phyloP scores from a whole-genome alignment of 2,113 vertebrate species.

The Gymnobelideus leadbeateri region DNA sequence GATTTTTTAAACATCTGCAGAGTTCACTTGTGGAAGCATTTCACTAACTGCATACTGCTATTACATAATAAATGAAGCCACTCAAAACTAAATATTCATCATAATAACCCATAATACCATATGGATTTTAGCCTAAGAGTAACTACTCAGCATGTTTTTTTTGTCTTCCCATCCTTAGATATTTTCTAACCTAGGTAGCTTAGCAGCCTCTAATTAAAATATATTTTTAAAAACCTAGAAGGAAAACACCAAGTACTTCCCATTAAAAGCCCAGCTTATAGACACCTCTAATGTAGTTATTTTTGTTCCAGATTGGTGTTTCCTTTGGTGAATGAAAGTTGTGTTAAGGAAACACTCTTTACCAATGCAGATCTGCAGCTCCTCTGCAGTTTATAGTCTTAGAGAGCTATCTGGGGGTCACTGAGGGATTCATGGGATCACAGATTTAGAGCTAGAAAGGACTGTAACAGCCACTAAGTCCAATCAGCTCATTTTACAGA shows the following conservation, averaged over 20 bases:
- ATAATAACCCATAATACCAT: neutral
- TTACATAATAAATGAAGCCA: constrained; percentile 62
- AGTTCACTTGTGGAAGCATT: constrained; percentile 26
- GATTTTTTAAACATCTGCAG: constrained; percentile 26
- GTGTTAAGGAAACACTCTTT: neutral
- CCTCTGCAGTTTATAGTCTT: neutral
- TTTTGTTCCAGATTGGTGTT: neutral
- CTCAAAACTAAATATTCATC: constrained; percentile 40
- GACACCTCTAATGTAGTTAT: constrained; percentile 9
- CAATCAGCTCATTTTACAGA: neutral
- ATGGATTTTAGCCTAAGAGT: constrained; percentile 22
- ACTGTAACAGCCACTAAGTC: neutral
- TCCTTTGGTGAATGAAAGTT: neutral
- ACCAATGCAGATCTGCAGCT: neutral
- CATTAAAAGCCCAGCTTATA: neutral
- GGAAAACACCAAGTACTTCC: neutral
- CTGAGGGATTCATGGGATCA: neutral
- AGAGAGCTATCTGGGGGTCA: neutral
- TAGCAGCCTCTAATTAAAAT: neutral
- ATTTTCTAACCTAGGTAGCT: constrained; percentile 46
- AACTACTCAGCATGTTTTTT: neutral
- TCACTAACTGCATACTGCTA: constrained; percentile 37
- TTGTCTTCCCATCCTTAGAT: neutral
- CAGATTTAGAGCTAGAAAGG: neutral
- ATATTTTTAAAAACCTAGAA: neutral